Conservation (phyloP, 2,888 invertebrate genomes). For the Scaptomyza flava region DNA sequence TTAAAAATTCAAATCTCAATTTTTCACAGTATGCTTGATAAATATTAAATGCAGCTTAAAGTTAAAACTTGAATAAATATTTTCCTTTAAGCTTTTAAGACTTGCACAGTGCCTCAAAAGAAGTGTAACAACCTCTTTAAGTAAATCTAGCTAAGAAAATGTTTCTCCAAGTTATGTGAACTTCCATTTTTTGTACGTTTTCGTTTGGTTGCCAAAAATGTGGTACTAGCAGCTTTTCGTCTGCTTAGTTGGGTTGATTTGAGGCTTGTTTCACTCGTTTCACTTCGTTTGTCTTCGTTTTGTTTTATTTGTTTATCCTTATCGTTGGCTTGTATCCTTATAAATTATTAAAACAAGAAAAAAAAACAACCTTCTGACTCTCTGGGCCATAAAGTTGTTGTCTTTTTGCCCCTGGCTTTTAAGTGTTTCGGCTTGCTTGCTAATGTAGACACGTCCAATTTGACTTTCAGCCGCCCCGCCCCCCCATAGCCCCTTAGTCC, state of each 20-base stretch:
- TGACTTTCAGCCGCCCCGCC: background rate
- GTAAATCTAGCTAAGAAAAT: constrained; percentile 18
- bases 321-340: constrained; percentile 38
- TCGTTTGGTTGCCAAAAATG: constrained; percentile 12
- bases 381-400: constrained; percentile 52
- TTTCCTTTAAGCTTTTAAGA: background rate
- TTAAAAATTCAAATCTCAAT: background rate
- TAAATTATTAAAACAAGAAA: constrained; percentile 68
- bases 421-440: constrained; percentile 11
- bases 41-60: too few relatives aligned
- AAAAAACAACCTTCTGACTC: constrained; percentile 44
- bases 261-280: constrained; percentile 44
- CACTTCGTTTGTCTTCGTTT: constrained; percentile 8
- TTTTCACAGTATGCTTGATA: background rate
- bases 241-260: constrained; percentile 58
- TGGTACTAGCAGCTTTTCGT: constrained; percentile 4
- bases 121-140: constrained; percentile 7
- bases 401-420: constrained; percentile 22
- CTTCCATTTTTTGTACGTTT: constrained; percentile 47
- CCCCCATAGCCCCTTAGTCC: background rate
- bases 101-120: constrained; percentile 9
- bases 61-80: background rate
- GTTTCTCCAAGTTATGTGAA: constrained; percentile 36
- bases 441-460: background rate
- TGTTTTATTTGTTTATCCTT: constrained; percentile 47